Evolutionary conservation across 1,140 invertebrate genomes (phyloP).

Genomic region (Coptotermes formosanus): DNA sequence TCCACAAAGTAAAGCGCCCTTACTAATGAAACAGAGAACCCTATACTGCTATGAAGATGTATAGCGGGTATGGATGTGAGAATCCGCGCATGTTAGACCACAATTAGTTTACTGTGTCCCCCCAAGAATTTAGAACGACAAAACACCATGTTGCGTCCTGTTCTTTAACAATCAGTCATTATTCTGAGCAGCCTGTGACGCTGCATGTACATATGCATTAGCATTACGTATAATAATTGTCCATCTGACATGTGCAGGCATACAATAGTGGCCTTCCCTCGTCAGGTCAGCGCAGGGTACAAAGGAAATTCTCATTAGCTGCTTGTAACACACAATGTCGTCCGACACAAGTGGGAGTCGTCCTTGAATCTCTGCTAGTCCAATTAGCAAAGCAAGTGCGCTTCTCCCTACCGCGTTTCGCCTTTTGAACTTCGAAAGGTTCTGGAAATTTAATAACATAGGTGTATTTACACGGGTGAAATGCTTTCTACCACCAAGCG

Average conservation of each 20-base stretch:
- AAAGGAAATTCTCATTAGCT: conserved; percentile 7
- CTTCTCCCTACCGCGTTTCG: not conserved
- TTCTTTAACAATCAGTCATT: too few species aligned
- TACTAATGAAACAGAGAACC: too few species aligned
- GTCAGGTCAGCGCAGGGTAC: not conserved
- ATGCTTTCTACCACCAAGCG: not conserved
- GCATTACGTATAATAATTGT: not conserved
- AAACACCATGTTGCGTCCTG: too few species aligned
- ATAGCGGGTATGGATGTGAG: too few species aligned
- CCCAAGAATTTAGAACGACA: too few species aligned
- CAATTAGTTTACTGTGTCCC: too few species aligned
- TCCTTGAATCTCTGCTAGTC: not conserved
- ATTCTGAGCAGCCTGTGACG: too few species aligned
- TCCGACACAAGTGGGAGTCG: not conserved
- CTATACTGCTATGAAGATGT: too few species aligned
- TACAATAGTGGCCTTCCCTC: not conserved
- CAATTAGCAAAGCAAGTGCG: not conserved
- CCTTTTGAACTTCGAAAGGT: not conserved
- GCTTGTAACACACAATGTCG: not conserved
- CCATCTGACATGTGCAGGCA: not conserved
- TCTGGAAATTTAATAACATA: not conserved
- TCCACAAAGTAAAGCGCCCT: too few species aligned
- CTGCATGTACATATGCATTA: not conserved
- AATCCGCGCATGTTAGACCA: too few species aligned
- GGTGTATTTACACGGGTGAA: not conserved